phyloP scores from a whole-genome alignment of 2,113 vertebrate genomes.

The Strigops habroptila region DNA sequence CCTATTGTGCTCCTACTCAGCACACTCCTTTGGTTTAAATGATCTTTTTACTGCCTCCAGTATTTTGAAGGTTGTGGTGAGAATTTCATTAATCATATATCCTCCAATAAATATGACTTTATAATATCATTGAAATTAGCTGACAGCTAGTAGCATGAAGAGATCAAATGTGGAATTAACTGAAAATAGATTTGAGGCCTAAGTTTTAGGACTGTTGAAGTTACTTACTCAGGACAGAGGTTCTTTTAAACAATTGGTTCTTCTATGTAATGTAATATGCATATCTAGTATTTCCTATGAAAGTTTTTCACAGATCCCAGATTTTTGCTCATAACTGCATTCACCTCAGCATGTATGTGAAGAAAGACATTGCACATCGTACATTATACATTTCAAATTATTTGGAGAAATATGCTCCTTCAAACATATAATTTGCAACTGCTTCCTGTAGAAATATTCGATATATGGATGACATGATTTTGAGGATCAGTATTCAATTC shows the following conservation, averaged over 20 bases:
- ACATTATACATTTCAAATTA: neutral
- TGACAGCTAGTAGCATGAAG: neutral
- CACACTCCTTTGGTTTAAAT: neutral
- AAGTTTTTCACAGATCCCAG: neutral
- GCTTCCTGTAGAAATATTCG: neutral
- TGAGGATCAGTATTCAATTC: neutral
- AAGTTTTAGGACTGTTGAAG: neutral
- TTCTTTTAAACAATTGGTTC: neutral
- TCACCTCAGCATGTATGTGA: neutral
- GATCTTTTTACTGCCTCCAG: neutral
- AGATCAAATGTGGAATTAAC: neutral
- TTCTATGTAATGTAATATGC: neutral
- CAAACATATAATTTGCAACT: neutral
- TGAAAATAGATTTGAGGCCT: neutral
- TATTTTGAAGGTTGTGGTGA: neutral
- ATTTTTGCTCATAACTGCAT: neutral
- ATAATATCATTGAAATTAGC: neutral
- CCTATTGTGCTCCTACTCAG: neutral
- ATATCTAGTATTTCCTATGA: neutral
- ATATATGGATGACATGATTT: neutral
- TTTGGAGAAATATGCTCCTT: neutral
- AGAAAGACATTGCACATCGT: neutral
- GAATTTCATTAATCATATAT: neutral
- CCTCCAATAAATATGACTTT: neutral
- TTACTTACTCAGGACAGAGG: neutral